These are phyloP conservation scores for Caenorhabditis brenneri DNA, from an alignment of 1,140 invertebrate genomes.

Conservation along the genomic window DNA sequence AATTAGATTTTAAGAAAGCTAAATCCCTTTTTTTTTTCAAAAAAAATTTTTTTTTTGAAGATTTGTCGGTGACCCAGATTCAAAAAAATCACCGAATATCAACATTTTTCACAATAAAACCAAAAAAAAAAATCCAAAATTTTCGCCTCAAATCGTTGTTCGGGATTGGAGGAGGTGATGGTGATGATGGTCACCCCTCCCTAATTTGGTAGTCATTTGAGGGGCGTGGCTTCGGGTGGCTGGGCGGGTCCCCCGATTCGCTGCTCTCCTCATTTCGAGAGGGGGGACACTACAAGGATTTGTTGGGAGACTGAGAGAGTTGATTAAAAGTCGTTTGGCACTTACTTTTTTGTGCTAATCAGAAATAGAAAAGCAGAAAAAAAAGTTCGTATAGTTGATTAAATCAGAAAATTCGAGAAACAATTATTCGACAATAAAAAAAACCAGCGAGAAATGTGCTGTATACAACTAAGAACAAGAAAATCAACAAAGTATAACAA, in stretches of 20 bases:
- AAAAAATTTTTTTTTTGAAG: too few species aligned
- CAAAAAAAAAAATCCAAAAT: too few species aligned
- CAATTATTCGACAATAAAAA: not conserved
- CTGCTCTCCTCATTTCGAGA: not conserved
- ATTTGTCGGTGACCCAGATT: too few species aligned
- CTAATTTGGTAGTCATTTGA: slow-evolving; percentile 38
- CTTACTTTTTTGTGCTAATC: not conserved
- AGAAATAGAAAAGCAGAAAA: not conserved
- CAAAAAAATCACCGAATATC: too few species aligned
- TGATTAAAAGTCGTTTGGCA: slow-evolving; percentile 25
- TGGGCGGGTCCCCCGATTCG: slow-evolving; percentile 6
- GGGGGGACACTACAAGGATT: not conserved
- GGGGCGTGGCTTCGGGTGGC: not conserved
- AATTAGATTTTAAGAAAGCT: too few species aligned
- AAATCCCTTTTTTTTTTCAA: too few species aligned
- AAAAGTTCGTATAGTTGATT: not conserved
- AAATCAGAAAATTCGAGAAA: not conserved
- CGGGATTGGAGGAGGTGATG: slow-evolving; percentile 8
- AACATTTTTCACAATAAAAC: too few species aligned
- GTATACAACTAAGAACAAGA: not conserved
- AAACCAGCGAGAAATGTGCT: not conserved
- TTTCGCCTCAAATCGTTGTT: too few species aligned
- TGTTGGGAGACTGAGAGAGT: too few species aligned
- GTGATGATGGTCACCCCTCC: not conserved
- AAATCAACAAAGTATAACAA: too few species aligned